A percentile compares a stretch with the other conserved stretches of the same genome.
Evolutionary conservation across 2,113 vertebrate genomes (phyloP).

Genomic region (Prionailurus viverrinus): DNA sequence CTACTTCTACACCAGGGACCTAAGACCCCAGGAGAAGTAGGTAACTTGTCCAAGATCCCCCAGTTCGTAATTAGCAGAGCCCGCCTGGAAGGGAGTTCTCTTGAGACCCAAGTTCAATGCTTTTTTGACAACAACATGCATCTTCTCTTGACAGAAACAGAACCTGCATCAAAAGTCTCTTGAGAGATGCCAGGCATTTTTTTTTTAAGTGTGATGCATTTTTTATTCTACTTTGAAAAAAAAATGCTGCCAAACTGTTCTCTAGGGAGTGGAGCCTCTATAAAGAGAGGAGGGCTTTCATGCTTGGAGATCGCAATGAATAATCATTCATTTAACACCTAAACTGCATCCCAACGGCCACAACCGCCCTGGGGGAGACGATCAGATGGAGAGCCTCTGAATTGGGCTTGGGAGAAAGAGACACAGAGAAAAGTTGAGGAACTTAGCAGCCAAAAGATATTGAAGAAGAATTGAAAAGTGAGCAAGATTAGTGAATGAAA

Average conservation of each 20-base stretch:
- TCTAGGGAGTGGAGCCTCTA: slow-evolving; percentile 68
- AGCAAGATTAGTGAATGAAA: background rate
- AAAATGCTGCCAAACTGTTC: slow-evolving; percentile 75
- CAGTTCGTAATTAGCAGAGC: background rate
- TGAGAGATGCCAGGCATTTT: slow-evolving; percentile 64
- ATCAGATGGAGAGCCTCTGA: slow-evolving; percentile 69
- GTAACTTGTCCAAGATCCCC: background rate
- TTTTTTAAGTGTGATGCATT: slow-evolving; percentile 73
- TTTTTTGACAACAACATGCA: background rate
- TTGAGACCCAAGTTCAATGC: background rate
- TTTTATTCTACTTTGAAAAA: slow-evolving; percentile 76
- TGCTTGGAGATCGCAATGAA: slow-evolving; percentile 78
- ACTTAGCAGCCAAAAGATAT: background rate
- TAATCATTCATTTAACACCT: slow-evolving; percentile 82
- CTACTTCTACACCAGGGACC: background rate
- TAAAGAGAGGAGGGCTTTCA: slow-evolving; percentile 49
- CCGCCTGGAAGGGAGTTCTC: background rate
- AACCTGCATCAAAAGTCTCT: slow-evolving; percentile 70
- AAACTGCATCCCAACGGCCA: slow-evolving; percentile 72
- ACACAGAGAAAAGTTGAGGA: background rate
- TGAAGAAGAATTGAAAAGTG: background rate
- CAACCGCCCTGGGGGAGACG: slow-evolving; percentile 24
- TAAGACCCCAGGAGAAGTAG: background rate
- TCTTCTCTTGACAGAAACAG: slow-evolving; percentile 68
- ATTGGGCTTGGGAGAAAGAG: background rate